Evolutionary conservation across 1,140 invertebrate species (phyloP), one percentile per base, ranked within the genome.

Genomic region (Lithobius niger): DNA sequence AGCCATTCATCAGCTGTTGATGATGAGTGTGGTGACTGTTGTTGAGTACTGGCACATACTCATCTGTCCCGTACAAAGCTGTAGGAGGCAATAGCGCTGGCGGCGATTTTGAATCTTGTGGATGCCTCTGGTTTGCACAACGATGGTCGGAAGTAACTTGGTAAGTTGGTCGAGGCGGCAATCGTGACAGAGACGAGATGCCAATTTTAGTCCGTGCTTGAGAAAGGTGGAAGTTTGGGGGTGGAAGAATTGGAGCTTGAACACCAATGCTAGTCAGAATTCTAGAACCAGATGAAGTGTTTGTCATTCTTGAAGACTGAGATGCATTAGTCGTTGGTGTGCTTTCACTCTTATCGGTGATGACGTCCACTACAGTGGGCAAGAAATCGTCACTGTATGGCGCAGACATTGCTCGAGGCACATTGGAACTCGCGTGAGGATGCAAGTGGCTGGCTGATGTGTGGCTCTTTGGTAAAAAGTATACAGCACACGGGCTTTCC

Each of bases 141-240:
- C 18, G 6, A 45, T 6, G 10, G 6, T 10, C 13, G 31, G n/a
- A 10, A 10, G 6, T 6, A n/a, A n/a, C 6, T 36, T 36, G 6
- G 31, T 10, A 6, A 36, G 31, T 36, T 36, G 6, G 31, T 36
- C 6, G 31, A 36, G 6, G n/a, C n/a, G 6, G 6, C 31, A 36
- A 36, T 36, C 49, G 24, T 6, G 18, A 52, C 18, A 56, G 40
- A 13, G 55, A 56, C 25, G 55, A 56, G 15, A 56, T 42, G n/a
- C 55, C 55, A 2, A 56, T 56, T 42, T 56, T 56, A 6, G 55
- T 56, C 4, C 55, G 45, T n/a, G 25, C 18, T 19, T 56, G 48
- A 50, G 48, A 21, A 26, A 50, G 27, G 22, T 50, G 3, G 27
- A 27, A 26, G 25, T 50, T 50, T 27, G 48, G 48, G 25, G 27